Conservation (phyloP, 2,888 invertebrate genomes). For the Prosopocoilus inquinatus region DNA sequence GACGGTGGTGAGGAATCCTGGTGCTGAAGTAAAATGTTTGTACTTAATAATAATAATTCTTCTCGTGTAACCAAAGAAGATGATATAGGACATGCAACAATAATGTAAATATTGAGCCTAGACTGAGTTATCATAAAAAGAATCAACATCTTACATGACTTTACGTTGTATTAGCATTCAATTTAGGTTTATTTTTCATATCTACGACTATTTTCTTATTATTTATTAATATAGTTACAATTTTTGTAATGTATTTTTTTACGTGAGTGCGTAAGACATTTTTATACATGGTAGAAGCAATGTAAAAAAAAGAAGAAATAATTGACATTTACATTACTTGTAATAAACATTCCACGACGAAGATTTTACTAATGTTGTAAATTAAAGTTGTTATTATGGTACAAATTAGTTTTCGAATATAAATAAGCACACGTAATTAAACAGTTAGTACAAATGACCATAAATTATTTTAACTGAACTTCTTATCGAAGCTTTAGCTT, state of each 20-base stretch:
- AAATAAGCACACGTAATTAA: too few relatives aligned
- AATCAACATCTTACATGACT: slow-evolving; percentile 12
- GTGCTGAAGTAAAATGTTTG: slow-evolving; percentile 59
- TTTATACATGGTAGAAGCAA: too few relatives aligned
- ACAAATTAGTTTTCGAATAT: too few relatives aligned
- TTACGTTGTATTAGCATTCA: slow-evolving; percentile 17
- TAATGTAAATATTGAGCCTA: slow-evolving; percentile 7
- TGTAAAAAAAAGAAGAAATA: too few relatives aligned
- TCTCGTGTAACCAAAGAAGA: slow-evolving; percentile 20
- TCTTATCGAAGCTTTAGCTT: too few relatives aligned
- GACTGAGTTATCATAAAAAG: slow-evolving; percentile 13
- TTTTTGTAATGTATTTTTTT: too few relatives aligned
- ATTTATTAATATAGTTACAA: too few relatives aligned
- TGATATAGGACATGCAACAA: slow-evolving; percentile 2
- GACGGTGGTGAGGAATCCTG: slow-evolving; percentile 79
- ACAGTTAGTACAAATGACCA: too few relatives aligned
- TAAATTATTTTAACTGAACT: too few relatives aligned
- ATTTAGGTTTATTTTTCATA: slow-evolving; percentile 1
- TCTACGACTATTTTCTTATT: too few relatives aligned
- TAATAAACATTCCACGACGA: background rate
- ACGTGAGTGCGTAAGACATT: too few relatives aligned
- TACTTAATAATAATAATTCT: slow-evolving; percentile 19
- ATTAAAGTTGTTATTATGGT: background rate
- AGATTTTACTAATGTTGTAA: background rate
- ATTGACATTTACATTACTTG: too few relatives aligned